These are phyloP conservation scores for Nematolebias whitei DNA, from an alignment of 2,113 vertebrate species.

Conservation along the genomic window DNA sequence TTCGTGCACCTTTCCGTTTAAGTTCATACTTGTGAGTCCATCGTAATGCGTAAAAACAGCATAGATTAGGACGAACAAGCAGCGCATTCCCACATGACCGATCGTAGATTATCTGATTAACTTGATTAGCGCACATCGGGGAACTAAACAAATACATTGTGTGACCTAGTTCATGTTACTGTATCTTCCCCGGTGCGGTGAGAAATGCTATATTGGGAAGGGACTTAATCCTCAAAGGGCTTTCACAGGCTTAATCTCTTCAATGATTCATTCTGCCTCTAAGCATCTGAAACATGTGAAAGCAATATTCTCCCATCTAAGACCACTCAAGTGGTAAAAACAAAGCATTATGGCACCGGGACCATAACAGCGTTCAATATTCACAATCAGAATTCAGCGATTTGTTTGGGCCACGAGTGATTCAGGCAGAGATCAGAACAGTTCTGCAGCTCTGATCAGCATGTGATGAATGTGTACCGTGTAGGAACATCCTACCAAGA, in stretches of 20 bases:
- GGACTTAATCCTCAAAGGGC: constrained; percentile 72
- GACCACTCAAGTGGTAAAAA: constrained; percentile 29
- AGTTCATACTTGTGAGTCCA: no score
- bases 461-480: constrained; percentile 24
- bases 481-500: constrained; percentile 10
- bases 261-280: constrained; percentile 72
- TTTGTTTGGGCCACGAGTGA: constrained; percentile 25
- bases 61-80: neutral
- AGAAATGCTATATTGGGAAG: constrained; percentile 59
- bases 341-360: constrained; percentile 22
- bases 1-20: no score
- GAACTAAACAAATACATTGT: constrained; percentile 37
- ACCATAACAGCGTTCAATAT: constrained; percentile 26
- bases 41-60: neutral
- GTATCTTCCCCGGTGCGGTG: constrained; percentile 42
- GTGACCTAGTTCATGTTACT: constrained; percentile 59
- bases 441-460: constrained; percentile 33
- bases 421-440: constrained; percentile 2
- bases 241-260: constrained; percentile 69
- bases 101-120: constrained; percentile 34
- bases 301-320: constrained; percentile 60
- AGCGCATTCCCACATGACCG: neutral
- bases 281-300: constrained; percentile 71
- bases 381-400: constrained; percentile 5
- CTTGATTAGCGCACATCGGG: constrained; percentile 17